A percentile compares a stretch with the other conserved stretches of the same genome.
phyloP scores from a whole-genome alignment of 2,113 vertebrate genomes.

The Okapia johnstoni region DNA sequence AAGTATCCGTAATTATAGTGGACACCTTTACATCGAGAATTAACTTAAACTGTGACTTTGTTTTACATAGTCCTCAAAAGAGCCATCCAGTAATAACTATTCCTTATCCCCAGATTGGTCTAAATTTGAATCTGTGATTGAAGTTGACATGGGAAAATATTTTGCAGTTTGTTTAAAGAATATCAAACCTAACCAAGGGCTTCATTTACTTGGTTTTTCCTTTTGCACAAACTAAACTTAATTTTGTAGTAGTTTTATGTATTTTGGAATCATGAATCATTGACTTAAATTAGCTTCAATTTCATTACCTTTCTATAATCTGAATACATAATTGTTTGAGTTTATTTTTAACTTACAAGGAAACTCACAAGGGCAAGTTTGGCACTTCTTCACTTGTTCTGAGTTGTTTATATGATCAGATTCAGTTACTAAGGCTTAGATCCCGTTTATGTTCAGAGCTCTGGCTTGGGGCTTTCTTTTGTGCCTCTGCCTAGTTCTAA shows the following conservation, averaged over 20 bases:
- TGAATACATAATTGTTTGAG: conserved; percentile 27
- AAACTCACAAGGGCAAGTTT: conserved; percentile 38
- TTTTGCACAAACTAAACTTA: conserved; percentile 29
- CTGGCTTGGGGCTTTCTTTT: not conserved
- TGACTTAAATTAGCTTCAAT: conserved; percentile 49
- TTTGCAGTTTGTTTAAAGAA: conserved; percentile 31
- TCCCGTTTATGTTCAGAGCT: not conserved
- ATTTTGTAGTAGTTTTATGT: conserved; percentile 29
- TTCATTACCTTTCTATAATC: conserved; percentile 42
- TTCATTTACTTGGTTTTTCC: conserved; percentile 41
- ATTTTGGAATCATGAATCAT: conserved; percentile 37
- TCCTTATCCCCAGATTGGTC: not conserved
- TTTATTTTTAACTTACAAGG: conserved; percentile 55
- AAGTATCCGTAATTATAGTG: not conserved
- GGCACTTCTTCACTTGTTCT: conserved; percentile 43
- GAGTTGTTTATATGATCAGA: conserved; percentile 37
- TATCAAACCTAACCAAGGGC: not conserved
- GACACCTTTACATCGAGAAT: not conserved
- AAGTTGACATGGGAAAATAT: conserved; percentile 23
- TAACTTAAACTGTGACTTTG: not conserved
- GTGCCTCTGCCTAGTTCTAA: not conserved
- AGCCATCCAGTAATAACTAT: not conserved
- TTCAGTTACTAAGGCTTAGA: conserved; percentile 21
- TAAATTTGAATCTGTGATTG: conserved; percentile 35
- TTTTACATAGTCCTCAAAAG: not conserved